phyloP scores from a whole-genome alignment of 2,797 vertebrate species.

The Typhlichthys eigenmanni region DNA sequence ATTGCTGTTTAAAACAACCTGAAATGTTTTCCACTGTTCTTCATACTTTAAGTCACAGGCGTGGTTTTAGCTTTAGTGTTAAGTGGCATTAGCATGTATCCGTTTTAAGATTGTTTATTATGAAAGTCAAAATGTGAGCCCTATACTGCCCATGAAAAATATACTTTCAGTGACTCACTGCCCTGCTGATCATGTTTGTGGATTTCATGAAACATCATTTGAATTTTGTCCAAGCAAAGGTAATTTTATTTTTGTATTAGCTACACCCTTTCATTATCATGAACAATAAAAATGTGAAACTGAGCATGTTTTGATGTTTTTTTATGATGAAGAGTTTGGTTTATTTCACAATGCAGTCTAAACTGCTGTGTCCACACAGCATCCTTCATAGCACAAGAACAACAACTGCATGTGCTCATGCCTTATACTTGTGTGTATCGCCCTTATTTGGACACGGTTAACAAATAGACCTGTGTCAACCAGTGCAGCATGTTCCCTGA shows the following conservation, averaged over 20 bases:
- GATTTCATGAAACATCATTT: conserved; percentile 45
- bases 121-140: too few species aligned
- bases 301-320: background rate
- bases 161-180: background rate
- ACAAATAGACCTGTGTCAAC: too few species aligned
- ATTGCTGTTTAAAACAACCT: conserved; percentile 26
- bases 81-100: background rate
- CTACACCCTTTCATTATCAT: conserved; percentile 74
- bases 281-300: conserved; percentile 77
- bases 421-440: too few species aligned
- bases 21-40: conserved; percentile 25
- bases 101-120: too few species aligned
- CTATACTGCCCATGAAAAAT: too few species aligned
- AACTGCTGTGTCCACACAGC: too few species aligned
- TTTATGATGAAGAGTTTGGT: background rate
- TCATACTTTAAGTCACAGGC: too few species aligned
- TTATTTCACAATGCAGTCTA: too few species aligned
- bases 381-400: too few species aligned
- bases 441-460: too few species aligned
- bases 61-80: background rate
- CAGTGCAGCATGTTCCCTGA: too few species aligned
- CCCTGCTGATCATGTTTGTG: conserved; percentile 33
- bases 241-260: conserved; percentile 71
- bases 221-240: conserved; percentile 64
- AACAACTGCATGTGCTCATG: too few species aligned